Evolutionary conservation across 2,797 vertebrate genomes (phyloP).

Genomic region (Brachyalestes nurse): DNA sequence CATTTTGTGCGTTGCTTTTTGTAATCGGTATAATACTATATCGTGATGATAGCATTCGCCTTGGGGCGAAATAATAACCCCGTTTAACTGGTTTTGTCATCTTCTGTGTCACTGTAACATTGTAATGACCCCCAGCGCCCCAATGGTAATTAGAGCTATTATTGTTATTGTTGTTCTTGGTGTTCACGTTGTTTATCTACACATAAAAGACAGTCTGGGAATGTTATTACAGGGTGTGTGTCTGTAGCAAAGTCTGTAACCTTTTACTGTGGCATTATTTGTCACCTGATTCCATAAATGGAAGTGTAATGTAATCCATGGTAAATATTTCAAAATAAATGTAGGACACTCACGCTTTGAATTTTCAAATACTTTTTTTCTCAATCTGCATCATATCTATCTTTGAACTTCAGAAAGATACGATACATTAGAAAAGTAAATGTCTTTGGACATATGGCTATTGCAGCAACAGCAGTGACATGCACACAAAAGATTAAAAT

Average conservation of each 20-base stretch:
- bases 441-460: slow-evolving; percentile 35
- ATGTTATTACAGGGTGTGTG: slow-evolving; percentile 42
- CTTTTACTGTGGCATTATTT: slow-evolving; percentile 46
- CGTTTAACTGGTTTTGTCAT: slow-evolving; percentile 6
- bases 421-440: slow-evolving; percentile 24
- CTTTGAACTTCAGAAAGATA: not conserved
- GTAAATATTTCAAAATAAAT: slow-evolving; percentile 9
- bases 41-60: not conserved
- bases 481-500: slow-evolving; percentile 31
- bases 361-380: not conserved
- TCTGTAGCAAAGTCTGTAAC: slow-evolving; percentile 5
- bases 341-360: not conserved
- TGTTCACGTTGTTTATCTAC: slow-evolving; percentile 50
- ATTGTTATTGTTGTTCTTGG: slow-evolving; percentile 39
- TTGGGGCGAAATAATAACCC: not conserved
- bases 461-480: slow-evolving; percentile 26
- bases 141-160: slow-evolving; percentile 28
- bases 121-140: not conserved
- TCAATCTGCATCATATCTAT: not conserved
- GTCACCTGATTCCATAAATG: slow-evolving; percentile 29
- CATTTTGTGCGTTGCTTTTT: not conserved
- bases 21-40: not conserved
- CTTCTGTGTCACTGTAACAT: slow-evolving; percentile 7
- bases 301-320: not conserved
- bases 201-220: slow-evolving; percentile 41